Conservation (phyloP, 2,113 vertebrate species). For the Aplodontia rufa region DNA sequence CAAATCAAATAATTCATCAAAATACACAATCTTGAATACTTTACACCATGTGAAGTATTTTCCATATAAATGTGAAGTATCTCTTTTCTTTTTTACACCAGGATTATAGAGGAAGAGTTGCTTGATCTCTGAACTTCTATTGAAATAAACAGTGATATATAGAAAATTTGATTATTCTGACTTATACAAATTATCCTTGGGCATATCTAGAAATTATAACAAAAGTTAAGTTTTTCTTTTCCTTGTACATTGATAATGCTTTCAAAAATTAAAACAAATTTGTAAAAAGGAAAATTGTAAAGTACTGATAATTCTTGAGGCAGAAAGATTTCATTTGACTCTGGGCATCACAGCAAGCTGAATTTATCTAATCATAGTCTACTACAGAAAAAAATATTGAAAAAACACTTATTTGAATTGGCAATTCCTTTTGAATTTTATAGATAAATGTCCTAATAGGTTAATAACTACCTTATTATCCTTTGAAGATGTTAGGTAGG, state of each 20-base stretch:
- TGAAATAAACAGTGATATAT: background rate
- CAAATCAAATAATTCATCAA: background rate
- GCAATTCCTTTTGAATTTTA: background rate
- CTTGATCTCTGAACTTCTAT: background rate
- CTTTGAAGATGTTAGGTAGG: background rate
- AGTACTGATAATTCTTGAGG: background rate
- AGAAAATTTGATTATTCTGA: background rate
- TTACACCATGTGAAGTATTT: background rate
- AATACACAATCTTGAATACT: background rate
- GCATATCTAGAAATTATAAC: background rate
- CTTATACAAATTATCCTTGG: background rate
- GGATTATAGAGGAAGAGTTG: background rate
- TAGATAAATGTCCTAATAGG: background rate
- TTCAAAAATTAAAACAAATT: background rate
- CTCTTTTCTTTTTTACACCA: background rate
- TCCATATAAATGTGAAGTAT: background rate
- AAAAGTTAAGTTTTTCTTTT: background rate
- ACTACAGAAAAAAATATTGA: background rate
- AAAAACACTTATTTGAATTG: background rate
- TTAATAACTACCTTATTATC: background rate
- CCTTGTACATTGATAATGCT: background rate
- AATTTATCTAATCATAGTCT: background rate
- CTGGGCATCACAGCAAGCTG: background rate
- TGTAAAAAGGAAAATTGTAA: background rate
- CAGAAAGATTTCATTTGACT: background rate